These are phyloP conservation scores for Mystacides longicornis DNA, from an alignment of 2,888 invertebrate species.

Conservation along the genomic window DNA sequence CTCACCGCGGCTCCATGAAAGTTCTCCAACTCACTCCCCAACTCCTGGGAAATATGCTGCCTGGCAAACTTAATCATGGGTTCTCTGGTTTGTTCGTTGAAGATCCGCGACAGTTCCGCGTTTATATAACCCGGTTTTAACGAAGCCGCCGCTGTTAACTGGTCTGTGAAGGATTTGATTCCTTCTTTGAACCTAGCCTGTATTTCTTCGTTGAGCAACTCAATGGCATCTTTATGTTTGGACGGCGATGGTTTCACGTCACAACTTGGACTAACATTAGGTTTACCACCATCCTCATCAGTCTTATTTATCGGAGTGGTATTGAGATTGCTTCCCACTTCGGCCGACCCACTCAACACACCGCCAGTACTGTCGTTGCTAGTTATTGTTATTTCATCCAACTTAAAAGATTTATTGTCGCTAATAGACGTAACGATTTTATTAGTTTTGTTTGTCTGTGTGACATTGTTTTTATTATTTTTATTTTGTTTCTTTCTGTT, in stretches of 20 bases:
- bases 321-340: constrained; percentile 4
- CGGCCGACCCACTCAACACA: background rate
- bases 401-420: constrained; percentile 22
- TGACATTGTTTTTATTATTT: constrained; percentile 13
- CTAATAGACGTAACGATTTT: constrained; percentile 11
- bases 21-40: constrained; percentile 52
- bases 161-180: constrained; percentile 24
- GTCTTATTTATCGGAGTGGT: constrained; percentile 38
- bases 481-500: constrained; percentile 22
- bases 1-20: constrained; percentile 56
- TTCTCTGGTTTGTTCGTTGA: constrained; percentile 27
- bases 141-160: constrained; percentile 22
- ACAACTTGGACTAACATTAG: constrained; percentile 6
- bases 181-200: constrained; percentile 28
- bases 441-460: constrained; percentile 7
- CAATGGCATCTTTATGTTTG: constrained; percentile 24
- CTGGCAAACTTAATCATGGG: constrained; percentile 32
- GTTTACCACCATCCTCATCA: constrained; percentile 32
- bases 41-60: constrained; percentile 42
- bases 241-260: constrained; percentile 11
- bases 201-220: constrained; percentile 24
- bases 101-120: constrained; percentile 24
- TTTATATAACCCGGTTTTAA: constrained; percentile 24
- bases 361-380: constrained; percentile 1
- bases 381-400: constrained; percentile 8